Evolutionary conservation across 2,888 invertebrate genomes (phyloP).

Genomic region (Ametastegia equiseti): DNA sequence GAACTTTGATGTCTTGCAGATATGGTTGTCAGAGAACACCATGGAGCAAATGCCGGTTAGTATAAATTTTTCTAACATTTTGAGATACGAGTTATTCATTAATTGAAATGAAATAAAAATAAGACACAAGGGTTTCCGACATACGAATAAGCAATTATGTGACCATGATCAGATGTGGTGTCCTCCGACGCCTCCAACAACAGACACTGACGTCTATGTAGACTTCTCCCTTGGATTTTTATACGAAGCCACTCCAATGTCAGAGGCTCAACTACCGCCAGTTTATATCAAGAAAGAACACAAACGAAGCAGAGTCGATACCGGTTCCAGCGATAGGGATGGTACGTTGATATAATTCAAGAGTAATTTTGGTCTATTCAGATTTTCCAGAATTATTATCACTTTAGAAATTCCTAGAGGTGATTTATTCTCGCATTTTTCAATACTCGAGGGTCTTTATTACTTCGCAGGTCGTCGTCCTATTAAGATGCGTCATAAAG

Average conservation of each 20-base stretch:
- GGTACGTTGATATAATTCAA: conserved; percentile 67
- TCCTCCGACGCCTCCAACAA: conserved; percentile 97
- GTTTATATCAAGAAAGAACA: conserved; percentile 88
- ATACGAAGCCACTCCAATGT: conserved; percentile 87
- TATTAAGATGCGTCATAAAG: conserved; percentile 81
- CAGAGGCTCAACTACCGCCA: conserved; percentile 88
- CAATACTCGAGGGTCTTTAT: neutral
- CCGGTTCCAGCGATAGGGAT: conserved; percentile 77
- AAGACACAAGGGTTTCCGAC: neutral
- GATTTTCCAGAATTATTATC: neutral
- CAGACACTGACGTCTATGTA: conserved; percentile 94
- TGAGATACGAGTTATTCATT: neutral
- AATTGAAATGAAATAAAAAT: too few species aligned
- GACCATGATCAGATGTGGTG: conserved; percentile 89
- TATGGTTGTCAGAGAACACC: conserved; percentile 86
- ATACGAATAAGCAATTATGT: conserved; percentile 47
- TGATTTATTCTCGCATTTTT: neutral
- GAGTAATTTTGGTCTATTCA: neutral
- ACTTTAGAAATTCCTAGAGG: neutral
- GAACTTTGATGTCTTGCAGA: conserved; percentile 78
- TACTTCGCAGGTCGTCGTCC: conserved; percentile 78
- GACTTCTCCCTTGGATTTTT: conserved; percentile 91
- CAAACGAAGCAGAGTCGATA: conserved; percentile 85
- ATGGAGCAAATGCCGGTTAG: conserved; percentile 91
- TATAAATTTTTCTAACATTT: conserved; percentile 64